A percentile compares a stretch with the other conserved stretches of the same genome.
These are phyloP conservation scores for Lepidonotus clava DNA, from an alignment of 2,888 invertebrate genomes.

Conservation along the genomic window DNA sequence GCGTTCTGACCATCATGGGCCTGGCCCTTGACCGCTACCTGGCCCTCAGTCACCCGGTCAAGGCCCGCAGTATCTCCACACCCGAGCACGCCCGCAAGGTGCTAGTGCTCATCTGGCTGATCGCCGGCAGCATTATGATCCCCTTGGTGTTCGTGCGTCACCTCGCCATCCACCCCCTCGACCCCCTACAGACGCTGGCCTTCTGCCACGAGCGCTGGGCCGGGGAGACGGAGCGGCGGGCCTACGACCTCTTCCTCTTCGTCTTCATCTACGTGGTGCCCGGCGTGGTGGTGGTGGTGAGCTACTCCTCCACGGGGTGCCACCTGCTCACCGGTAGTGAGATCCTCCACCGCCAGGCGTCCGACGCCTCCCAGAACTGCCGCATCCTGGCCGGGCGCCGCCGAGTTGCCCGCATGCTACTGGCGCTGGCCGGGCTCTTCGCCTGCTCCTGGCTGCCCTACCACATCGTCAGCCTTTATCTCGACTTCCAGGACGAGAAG, in stretches of 20 bases:
- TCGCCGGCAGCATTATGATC: constrained; percentile 50
- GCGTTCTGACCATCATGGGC: constrained; percentile 90
- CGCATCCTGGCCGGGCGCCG: constrained; percentile 77
- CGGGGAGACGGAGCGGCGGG: constrained; percentile 78
- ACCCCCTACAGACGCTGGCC: constrained; percentile 83
- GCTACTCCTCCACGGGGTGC: constrained; percentile 80
- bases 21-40: constrained; percentile 88
- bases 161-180: constrained; percentile 83
- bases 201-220: constrained; percentile 65
- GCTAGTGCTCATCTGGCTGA: constrained; percentile 80
- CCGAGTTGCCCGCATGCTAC: constrained; percentile 88
- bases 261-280: constrained; percentile 89
- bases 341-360: constrained; percentile 70
- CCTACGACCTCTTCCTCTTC: constrained; percentile 87
- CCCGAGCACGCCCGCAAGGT: constrained; percentile 84
- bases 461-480: constrained; percentile 59
- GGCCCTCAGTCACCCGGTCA: constrained; percentile 88
- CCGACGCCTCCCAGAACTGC: constrained; percentile 63
- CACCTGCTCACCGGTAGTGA: constrained; percentile 80
- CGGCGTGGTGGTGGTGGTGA: constrained; percentile 82
- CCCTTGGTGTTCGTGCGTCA: constrained; percentile 67
- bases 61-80: constrained; percentile 87
- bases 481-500: constrained; percentile 56
- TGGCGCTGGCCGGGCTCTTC: constrained; percentile 88
- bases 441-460: constrained; percentile 89